These are phyloP conservation scores for Merluccius polli DNA, from an alignment of 2,797 vertebrate genomes.

Conservation along the genomic window DNA sequence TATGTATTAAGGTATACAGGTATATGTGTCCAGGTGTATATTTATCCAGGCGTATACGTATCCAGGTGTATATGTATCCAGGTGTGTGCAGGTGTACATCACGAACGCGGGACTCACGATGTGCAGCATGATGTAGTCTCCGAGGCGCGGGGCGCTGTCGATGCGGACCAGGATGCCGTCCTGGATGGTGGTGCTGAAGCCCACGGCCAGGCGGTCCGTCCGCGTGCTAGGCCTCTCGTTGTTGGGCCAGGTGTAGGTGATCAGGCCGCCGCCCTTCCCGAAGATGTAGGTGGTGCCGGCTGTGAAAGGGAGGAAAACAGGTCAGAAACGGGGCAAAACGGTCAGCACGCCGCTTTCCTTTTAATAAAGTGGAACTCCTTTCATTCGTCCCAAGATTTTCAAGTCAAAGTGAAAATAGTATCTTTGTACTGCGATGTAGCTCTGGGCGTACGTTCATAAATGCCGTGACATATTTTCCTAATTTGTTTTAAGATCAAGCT, in stretches of 20 bases:
- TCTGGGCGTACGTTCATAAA: no score
- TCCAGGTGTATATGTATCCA: neutral
- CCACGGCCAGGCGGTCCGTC: conserved; percentile 91
- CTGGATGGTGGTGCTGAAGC: conserved; percentile 95
- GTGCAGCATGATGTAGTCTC: conserved; percentile 96
- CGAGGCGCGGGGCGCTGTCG: conserved; percentile 91
- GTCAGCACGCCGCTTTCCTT: no score
- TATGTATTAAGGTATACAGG: no score
- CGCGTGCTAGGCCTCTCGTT: conserved; percentile 94
- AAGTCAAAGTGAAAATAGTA: no score
- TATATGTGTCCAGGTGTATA: no score
- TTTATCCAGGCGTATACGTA: no score
- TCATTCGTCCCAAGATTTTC: no score
- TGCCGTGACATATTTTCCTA: no score
- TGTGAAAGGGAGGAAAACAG: conserved; percentile 54
- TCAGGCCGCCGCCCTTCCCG: conserved; percentile 93
- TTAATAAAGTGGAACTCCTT: no score
- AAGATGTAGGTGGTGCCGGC: conserved; percentile 97
- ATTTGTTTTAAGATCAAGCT: no score
- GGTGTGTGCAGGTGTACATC: neutral
- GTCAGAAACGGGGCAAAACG: no score
- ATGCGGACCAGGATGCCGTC: conserved; percentile 95
- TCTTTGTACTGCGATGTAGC: no score
- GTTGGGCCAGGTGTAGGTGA: conserved; percentile 94
- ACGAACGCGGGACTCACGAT: conserved; percentile 79